These are phyloP conservation scores for Temnothorax unifasciatus DNA, from an alignment of 2,888 invertebrate species.

Conservation along the genomic window DNA sequence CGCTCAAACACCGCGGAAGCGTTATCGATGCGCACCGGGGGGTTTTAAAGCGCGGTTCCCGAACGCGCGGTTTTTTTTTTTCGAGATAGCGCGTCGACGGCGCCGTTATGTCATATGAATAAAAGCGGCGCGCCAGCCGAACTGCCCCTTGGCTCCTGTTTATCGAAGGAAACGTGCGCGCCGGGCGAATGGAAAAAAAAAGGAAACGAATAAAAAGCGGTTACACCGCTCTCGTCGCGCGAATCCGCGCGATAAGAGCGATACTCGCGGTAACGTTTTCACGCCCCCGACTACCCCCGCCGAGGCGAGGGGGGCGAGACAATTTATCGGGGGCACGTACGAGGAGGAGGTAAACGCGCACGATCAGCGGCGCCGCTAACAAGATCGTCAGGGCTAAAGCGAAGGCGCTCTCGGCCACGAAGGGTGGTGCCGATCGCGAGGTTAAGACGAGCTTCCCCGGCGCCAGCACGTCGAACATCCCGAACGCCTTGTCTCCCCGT, in stretches of 20 bases:
- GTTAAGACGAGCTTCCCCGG: constrained; percentile 78
- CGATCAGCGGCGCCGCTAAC: constrained; percentile 80
- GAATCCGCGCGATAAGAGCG: neutral
- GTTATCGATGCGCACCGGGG: constrained; percentile 25
- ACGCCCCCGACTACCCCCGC: neutral
- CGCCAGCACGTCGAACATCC: constrained; percentile 78
- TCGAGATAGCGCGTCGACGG: constrained; percentile 23
- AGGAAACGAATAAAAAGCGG: neutral
- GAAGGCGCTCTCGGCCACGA: constrained; percentile 79
- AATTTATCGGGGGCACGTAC: constrained; percentile 73
- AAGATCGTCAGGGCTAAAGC: constrained; percentile 79
- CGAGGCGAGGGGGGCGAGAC: neutral
- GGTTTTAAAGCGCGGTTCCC: constrained; percentile 26
- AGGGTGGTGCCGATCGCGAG: constrained; percentile 80
- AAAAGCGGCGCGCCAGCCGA: constrained; percentile 4
- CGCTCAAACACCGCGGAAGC: constrained; percentile 49
- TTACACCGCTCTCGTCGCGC: neutral
- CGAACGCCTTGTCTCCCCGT: neutral
- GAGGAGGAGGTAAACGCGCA: constrained; percentile 75
- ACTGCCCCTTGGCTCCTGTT: constrained; percentile 2
- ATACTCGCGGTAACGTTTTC: constrained; percentile 1
- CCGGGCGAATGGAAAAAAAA: neutral
- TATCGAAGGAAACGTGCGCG: neutral
- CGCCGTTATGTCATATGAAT: constrained; percentile 1
- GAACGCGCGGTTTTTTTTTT: neutral